Percentiles rank a stretch among this genome's conserved stretches.
Conservation (phyloP, 2,888 invertebrate species). For the Dolichopus griseipennis region DNA sequence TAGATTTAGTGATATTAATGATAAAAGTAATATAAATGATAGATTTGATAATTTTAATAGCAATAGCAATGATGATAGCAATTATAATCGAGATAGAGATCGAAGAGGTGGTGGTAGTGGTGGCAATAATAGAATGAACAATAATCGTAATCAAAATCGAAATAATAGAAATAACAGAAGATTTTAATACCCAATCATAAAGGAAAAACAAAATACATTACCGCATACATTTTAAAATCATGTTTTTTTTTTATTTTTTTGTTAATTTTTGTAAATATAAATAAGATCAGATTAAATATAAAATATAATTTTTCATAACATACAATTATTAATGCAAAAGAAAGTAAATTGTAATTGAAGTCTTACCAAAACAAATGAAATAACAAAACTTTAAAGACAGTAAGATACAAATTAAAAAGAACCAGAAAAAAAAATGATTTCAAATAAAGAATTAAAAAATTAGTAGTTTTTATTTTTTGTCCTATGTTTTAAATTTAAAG, state of each 20-base stretch:
- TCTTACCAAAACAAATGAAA: neutral
- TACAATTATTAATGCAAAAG: too few species aligned
- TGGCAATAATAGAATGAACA: neutral
- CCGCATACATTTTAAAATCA: too few species aligned
- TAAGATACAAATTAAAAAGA: too few species aligned
- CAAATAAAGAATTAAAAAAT: too few species aligned
- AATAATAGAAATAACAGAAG: slow-evolving; percentile 8
- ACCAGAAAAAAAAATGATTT: too few species aligned
- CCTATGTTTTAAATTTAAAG: too few species aligned
- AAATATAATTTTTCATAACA: too few species aligned
- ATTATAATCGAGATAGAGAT: slow-evolving; percentile 14
- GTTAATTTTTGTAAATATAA: neutral
- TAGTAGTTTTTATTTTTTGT: too few species aligned
- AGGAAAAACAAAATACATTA: neutral
- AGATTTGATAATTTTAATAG: slow-evolving; percentile 18
- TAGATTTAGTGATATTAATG: slow-evolving; percentile 13
- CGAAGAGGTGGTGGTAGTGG: slow-evolving; percentile 15
- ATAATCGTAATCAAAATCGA: neutral
- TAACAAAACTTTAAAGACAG: neutral
- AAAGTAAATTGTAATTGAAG: too few species aligned
- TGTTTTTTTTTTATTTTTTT: too few species aligned
- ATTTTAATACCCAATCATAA: neutral
- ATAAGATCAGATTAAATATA: too few species aligned
- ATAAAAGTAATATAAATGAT: slow-evolving; percentile 14
- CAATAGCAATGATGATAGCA: slow-evolving; percentile 14